Evolutionary conservation across 2,797 vertebrate genomes (phyloP).

Genomic region (Capromys pilorides): DNA sequence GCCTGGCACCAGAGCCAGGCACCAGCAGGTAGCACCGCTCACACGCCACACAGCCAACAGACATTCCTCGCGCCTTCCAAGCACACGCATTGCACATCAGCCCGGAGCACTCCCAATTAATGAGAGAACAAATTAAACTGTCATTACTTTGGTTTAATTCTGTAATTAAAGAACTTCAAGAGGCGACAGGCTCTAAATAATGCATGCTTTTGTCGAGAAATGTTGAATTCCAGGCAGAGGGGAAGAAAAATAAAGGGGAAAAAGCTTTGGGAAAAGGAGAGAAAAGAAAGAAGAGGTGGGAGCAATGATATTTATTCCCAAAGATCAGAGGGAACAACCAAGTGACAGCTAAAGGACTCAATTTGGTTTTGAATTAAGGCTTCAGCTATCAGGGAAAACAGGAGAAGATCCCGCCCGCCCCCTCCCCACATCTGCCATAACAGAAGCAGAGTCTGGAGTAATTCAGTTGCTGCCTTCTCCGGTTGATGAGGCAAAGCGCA

Average conservation of each 20-base stretch:
- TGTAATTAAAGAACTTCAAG: conserved; percentile 81
- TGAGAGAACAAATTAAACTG: conserved; percentile 81
- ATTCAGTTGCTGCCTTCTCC: conserved; percentile 23
- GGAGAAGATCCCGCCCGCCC: not conserved
- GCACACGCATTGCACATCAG: conserved; percentile 26
- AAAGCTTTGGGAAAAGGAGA: not conserved
- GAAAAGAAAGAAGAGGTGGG: not conserved
- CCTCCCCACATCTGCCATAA: not conserved
- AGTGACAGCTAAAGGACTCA: conserved; percentile 68
- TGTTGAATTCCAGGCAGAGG: conserved; percentile 53
- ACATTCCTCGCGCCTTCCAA: not conserved
- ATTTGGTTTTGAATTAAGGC: conserved; percentile 69
- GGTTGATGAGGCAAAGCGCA: not conserved
- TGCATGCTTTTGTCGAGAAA: conserved; percentile 72
- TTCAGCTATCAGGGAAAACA: not conserved
- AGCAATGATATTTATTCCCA: conserved; percentile 1
- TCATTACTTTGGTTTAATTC: conserved; percentile 79
- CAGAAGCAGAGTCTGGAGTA: not conserved
- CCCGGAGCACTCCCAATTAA: conserved; percentile 77
- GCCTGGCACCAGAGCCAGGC: fast-evolving
- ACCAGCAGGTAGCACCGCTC: not conserved
- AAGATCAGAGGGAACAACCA: not conserved
- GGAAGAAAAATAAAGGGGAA: not conserved
- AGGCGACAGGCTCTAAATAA: conserved; percentile 79
- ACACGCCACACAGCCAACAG: not conserved